Evolutionary conservation across 2,888 invertebrate genomes (phyloP).

Genomic region (Clostera curtula): DNA sequence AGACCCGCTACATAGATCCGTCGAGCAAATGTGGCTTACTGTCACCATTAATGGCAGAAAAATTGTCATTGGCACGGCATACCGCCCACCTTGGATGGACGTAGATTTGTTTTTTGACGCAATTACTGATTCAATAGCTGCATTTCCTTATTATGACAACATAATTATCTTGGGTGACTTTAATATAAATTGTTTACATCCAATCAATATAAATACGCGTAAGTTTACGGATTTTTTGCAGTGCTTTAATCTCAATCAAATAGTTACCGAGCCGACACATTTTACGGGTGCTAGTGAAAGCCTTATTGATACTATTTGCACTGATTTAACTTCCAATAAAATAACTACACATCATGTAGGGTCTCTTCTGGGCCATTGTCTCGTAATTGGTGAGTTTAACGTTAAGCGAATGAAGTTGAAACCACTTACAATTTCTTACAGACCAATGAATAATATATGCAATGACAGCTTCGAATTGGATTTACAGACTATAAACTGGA

Average conservation of each 20-base stretch:
- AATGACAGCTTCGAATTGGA: background rate
- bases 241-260: background rate
- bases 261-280: background rate
- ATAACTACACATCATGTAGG: background rate
- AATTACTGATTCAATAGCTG: background rate
- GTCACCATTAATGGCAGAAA: background rate
- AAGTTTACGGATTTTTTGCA: background rate
- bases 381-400: background rate
- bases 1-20: background rate
- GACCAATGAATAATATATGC: background rate
- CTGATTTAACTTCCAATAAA: background rate
- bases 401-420: background rate
- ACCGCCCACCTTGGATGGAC: too few species aligned
- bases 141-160: background rate
- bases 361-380: background rate
- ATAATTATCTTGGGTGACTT: background rate
- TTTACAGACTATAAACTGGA: background rate
- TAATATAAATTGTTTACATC: background rate
- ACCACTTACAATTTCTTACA: background rate
- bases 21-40: constrained; percentile 1
- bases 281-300: too few species aligned
- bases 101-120: background rate
- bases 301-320: background rate
- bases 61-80: background rate
- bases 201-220: background rate